Evolutionary conservation across 2,888 invertebrate genomes (phyloP), one percentile per base, ranked within the genome.

Genomic region (Kryphioiulus occultus): DNA sequence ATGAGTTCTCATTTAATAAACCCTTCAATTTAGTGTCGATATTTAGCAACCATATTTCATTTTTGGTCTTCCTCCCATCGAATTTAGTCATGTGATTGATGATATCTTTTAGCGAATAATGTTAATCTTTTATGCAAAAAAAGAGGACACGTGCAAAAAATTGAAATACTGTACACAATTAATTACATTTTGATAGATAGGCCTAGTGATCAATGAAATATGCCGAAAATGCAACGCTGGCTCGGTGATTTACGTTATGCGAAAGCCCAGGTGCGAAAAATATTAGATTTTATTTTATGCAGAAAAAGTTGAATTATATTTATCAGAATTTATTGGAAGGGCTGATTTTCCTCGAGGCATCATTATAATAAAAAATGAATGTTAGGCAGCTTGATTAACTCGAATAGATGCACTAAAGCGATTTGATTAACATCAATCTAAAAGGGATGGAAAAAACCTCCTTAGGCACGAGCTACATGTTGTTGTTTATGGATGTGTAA

Each of bases 1-100:
- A 53, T 10, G 53, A n/a, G 53, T n/a, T 53, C 53, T 53, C 19
- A 53, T 53, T 53, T 53, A 53, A 53, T 53, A n/a, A n/a, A 53
- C 53, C 53, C 53, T 53, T 53, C 53, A 53, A 53, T 53, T 53
- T 53, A 53, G 53, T 53, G 53, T 53, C 53, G 53, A 53, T 53
- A 1, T 53, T 5, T 1, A n/a, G 19, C 53, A 19, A n/a, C 53
- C n/a, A 53, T 53, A 53, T 53, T 53, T 53, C 53, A 53, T 53
- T 53, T 47, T 53, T 53, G 53, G 7, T 53, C 12, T 53, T 10
- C 53, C 53, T n/a, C 53, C 53, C 53, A 53, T n/a, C 53, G 53
- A 53, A 53, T 53, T 53, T n/a, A 15, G 19, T 5, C 53, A 53
- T 10, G 12, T 53, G 53, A 53, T 53, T 53, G 53, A 53, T n/a